Evolutionary conservation across 1,140 invertebrate genomes (phyloP).

Genomic region (Propsilocerus akamusi): DNA sequence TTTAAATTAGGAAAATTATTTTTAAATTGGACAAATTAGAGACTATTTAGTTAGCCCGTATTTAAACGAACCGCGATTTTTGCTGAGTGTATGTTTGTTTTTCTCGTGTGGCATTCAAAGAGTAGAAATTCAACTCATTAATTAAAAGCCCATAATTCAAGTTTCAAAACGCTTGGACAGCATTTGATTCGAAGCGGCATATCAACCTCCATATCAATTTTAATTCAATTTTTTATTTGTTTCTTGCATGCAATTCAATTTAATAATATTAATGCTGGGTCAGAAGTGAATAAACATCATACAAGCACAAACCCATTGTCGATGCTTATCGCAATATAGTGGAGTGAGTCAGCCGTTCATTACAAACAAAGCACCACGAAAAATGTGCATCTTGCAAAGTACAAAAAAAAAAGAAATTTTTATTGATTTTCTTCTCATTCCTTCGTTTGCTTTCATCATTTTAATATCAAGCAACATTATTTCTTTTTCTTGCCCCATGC

Average conservation of each 20-base stretch:
- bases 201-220: slow-evolving; percentile 2
- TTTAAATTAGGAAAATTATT: too few species aligned
- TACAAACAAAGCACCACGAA: background rate
- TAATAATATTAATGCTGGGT: background rate
- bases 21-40: too few species aligned
- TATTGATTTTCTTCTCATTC: slow-evolving; percentile 1
- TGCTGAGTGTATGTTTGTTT: too few species aligned
- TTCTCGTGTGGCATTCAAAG: too few species aligned
- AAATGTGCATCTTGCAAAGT: background rate
- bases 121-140: background rate
- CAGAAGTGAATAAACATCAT: too few species aligned
- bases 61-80: too few species aligned
- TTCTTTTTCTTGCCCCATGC: background rate
- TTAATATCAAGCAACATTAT: slow-evolving; percentile 1
- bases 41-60: too few species aligned
- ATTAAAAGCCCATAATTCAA: slow-evolving; percentile 3
- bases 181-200: too few species aligned
- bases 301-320: too few species aligned
- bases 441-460: slow-evolving; percentile 1
- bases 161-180: too few species aligned
- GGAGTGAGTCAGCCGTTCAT: too few species aligned
- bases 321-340: too few species aligned
- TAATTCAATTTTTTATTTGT: slow-evolving; percentile 4
- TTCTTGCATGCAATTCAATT: slow-evolving; percentile 1
- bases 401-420: background rate